Percentiles rank a stretch among this genome's conserved stretches.
phyloP scores from a whole-genome alignment of 2,888 invertebrate species.

The Synergus umbraculus region DNA sequence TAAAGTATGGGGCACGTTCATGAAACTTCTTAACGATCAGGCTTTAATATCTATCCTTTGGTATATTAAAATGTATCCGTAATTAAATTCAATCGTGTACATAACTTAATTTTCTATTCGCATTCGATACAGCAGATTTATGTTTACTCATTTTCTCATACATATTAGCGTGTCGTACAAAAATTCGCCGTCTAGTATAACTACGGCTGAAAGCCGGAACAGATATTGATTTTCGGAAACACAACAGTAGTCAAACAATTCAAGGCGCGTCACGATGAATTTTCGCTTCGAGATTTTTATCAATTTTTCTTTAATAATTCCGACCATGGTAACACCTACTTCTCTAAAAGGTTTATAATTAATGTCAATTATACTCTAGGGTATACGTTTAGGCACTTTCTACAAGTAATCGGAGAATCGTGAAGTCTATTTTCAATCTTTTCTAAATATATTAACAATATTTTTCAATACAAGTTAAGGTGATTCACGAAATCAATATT shows the following conservation, averaged over 20 bases:
- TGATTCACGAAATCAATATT: constrained; percentile 14
- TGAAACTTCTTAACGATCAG: constrained; percentile 48
- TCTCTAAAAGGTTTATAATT: constrained; percentile 43
- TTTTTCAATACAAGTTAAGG: not conserved
- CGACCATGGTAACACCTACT: constrained; percentile 63
- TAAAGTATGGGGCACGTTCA: constrained; percentile 46
- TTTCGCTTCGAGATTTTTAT: constrained; percentile 18
- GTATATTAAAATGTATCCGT: constrained; percentile 52
- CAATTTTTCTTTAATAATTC: constrained; percentile 44
- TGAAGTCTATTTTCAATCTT: constrained; percentile 46
- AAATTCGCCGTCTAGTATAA: constrained; percentile 38
- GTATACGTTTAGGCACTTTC: constrained; percentile 75
- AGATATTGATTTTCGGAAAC: constrained; percentile 10
- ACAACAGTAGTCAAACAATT: constrained; percentile 21
- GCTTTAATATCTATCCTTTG: constrained; percentile 13
- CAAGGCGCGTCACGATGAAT: constrained; percentile 31
- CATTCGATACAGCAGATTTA: constrained; percentile 54
- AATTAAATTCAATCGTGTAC: constrained; percentile 64
- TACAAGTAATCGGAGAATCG: constrained; percentile 68
- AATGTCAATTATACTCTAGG: constrained; percentile 54
- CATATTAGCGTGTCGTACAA: constrained; percentile 42
- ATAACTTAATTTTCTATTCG: constrained; percentile 55
- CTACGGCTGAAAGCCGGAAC: not conserved
- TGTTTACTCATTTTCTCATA: constrained; percentile 44
- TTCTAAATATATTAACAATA: not conserved